Base-by-base conservation (phyloP, 2,797 vertebrate species). In the Enteromius mattozi region DNA sequence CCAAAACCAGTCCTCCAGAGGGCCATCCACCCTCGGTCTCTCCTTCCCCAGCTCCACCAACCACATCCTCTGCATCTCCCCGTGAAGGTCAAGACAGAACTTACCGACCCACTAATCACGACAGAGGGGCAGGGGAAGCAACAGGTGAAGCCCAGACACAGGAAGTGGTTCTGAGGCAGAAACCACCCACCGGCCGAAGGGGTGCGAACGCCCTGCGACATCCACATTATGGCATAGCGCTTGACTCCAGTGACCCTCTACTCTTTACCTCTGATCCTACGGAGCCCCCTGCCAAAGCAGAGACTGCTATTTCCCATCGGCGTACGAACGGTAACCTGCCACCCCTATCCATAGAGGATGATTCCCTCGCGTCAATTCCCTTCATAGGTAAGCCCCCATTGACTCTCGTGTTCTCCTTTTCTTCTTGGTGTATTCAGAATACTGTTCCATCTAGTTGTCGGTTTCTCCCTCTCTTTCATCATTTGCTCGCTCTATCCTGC, bases 341-440 rank as follows among this genome's bases (percentile, higher is more conserved):
- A 65, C 96, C 96, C 0, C 89, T 98, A 82, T 92, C 94, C 0
- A 88, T 96, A 17, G 95, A 97, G 1, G 97, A 98, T 24, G 98
- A 99, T 89, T 98, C 97, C 0, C 91, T 99, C 92, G 98, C 98
- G 0, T 98, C 97, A 87, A 99, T 99, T 86, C 98, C 98, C 49
- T 99, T 97, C 91, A 99, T 99, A 74, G 98, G 98, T 99, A 94
- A 96, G 97, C 90, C 10, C 3, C 24, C 76, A 35, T 19, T 81
- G 24, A 54, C 56, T 24, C 56, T 24, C 27, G 30, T 21, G n/a
- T 7, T 47, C 66, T 2, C 42, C 56, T 30, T 2, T 75, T 82
- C 51, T 30, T 78, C 54, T 33, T 40, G 10, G 66, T 63, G 81
- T 49, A 45, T 84, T 49, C 2, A 59, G 61, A 45, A 71, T 80